A percentile compares a stretch with the other conserved stretches of the same genome.
Conservation (phyloP, 2,797 vertebrate species). For the Typhlichthys subterraneus region DNA sequence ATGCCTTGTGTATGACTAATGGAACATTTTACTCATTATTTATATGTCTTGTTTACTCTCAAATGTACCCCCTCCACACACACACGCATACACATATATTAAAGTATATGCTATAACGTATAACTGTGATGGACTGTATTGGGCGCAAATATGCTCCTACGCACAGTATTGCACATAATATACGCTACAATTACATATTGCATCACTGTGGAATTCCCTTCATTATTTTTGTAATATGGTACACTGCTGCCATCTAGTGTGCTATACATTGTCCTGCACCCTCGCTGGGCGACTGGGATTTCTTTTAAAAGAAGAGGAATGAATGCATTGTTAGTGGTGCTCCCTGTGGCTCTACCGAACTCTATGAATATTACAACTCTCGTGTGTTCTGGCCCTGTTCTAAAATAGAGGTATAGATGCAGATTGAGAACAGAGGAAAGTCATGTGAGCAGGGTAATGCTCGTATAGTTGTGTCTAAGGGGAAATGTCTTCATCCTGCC, state of each 20-base stretch:
- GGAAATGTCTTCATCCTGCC: too few species aligned
- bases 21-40: conserved; percentile 36
- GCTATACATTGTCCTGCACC: neutral
- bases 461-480: too few species aligned
- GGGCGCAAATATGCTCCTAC: conserved; percentile 8
- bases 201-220: neutral
- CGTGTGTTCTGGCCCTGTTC: too few species aligned
- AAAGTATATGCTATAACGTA: neutral
- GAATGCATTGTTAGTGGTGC: too few species aligned
- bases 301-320: neutral
- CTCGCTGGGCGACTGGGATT: neutral
- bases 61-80: conserved; percentile 8
- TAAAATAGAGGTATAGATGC: too few species aligned
- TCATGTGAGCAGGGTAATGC: too few species aligned
- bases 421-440: too few species aligned
- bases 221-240: conserved; percentile 16
- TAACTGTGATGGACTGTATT: conserved; percentile 33
- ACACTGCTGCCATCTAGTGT: conserved; percentile 69
- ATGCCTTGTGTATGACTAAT: conserved; percentile 55
- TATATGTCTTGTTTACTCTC: conserved; percentile 23
- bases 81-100: neutral
- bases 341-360: too few species aligned
- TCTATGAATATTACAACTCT: too few species aligned
- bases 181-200: conserved; percentile 13
- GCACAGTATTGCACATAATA: too few species aligned